Evolutionary conservation across 2,797 vertebrate species (phyloP).

Genomic region (Anabas testudineus): DNA sequence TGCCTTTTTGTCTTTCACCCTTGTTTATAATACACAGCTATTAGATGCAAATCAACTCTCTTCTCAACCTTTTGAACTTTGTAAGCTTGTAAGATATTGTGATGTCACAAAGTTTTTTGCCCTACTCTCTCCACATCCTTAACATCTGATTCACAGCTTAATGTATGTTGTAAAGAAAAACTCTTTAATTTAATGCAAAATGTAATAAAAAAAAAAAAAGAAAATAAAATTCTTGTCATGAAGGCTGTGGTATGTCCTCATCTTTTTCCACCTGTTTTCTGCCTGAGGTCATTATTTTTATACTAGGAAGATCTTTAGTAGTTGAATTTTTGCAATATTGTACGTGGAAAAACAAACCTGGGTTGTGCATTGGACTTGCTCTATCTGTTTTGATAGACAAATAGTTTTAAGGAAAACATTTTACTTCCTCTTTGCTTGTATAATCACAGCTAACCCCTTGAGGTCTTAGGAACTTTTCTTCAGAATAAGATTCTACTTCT

Average conservation of each 20-base stretch:
- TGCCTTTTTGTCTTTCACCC: constrained; percentile 94
- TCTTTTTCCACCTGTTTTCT: constrained; percentile 55
- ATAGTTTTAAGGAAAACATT: constrained; percentile 35
- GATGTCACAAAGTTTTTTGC: constrained; percentile 92
- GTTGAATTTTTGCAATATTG: constrained; percentile 17
- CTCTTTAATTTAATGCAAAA: constrained; percentile 90
- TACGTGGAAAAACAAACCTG: constrained; percentile 24
- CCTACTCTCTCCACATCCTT: constrained; percentile 90
- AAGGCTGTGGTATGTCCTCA: constrained; percentile 66
- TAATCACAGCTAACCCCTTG: constrained; percentile 33
- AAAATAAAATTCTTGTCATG: constrained; percentile 85
- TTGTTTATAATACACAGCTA: constrained; percentile 87
- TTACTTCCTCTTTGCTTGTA: constrained; percentile 36
- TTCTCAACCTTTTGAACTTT: constrained; percentile 83
- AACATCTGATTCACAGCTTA: constrained; percentile 96
- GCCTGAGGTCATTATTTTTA: constrained; percentile 34
- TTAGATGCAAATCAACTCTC: constrained; percentile 87
- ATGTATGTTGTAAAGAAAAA: constrained; percentile 94
- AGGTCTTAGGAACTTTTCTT: constrained; percentile 43
- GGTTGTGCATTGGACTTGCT: constrained; percentile 23
- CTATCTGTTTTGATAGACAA: constrained; percentile 32
- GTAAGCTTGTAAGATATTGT: constrained; percentile 98
- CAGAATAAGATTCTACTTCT: constrained; percentile 22
- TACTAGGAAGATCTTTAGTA: constrained; percentile 14
- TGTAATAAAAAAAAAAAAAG: constrained; percentile 81